Evolutionary conservation across 2,113 vertebrate species (phyloP), one percentile per base, ranked within the genome.

Genomic region (Gila orcuttii): DNA sequence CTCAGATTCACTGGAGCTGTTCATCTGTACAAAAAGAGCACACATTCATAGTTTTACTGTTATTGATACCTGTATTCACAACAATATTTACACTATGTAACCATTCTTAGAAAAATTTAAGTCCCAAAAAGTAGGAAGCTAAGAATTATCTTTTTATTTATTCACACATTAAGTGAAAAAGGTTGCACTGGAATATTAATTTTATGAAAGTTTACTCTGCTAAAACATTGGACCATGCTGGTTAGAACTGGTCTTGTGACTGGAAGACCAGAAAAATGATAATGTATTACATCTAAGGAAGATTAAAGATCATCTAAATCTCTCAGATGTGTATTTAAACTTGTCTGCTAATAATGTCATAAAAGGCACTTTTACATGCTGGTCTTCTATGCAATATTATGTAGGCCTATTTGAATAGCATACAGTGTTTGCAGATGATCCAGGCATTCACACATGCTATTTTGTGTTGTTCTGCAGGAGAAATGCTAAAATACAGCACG

Each of bases 1-100:
- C 88, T 86, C 88, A 45, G 84, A 86, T 52, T 11, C 86, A 21
- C 88, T 87, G 71, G 50, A 77, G 62, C 83, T 85, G 64, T 68
- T 84, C 47, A 83, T 71, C 68, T 71, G 19, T 5, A 5, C 33
- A 55, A 47, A 57, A n/a, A 82, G 59, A 23, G 19, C 19, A 71
- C 8, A 71, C 33, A 71, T 39, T 39, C 33, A 71, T 2, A 23
- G 33, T 47, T 74, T 47, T 25, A 47, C 42, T 47, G 11, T 25
- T 74, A 42, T 74, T 25, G 15, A 47, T 74, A 25, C 1, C 11
- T n/a, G 10, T 8, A 15, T 74, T 74, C 23, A 68, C 28, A 33
- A 33, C 64, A 11, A 42, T 9, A 23, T 39, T 39, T 71, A 39
- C 68, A 39, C 23, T 15, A 39, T 11, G 71, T 74, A 45, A 47